Percentiles rank a stretch among this genome's conserved stretches.
Conservation (phyloP, 2,113 vertebrate genomes). For the Papio anubis region DNA sequence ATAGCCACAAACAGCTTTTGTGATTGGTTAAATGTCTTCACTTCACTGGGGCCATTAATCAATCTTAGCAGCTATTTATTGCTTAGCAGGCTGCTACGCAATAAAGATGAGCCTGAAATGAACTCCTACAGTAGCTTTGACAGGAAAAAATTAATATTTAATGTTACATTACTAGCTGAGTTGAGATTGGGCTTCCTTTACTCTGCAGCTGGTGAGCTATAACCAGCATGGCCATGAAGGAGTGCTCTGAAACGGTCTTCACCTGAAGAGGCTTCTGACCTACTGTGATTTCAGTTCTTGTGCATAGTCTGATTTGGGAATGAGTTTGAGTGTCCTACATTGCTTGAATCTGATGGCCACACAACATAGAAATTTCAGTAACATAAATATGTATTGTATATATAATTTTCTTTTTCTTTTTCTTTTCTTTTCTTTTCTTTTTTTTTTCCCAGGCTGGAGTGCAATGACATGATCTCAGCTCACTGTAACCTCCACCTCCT, state of each 20-base stretch:
- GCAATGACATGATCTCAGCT: no score
- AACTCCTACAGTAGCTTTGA: slow-evolving; percentile 59
- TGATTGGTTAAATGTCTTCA: slow-evolving; percentile 76
- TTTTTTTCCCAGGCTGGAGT: no score
- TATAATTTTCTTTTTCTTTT: neutral
- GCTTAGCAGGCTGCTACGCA: slow-evolving; percentile 57
- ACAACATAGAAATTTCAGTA: no score
- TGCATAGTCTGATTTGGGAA: neutral
- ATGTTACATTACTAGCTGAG: slow-evolving; percentile 39
- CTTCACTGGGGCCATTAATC: slow-evolving; percentile 70
- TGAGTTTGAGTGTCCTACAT: neutral
- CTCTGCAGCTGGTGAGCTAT: neutral
- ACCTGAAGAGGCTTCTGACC: neutral
- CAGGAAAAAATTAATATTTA: slow-evolving; percentile 74
- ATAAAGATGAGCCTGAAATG: slow-evolving; percentile 67
- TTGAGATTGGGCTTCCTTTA: slow-evolving; percentile 25
- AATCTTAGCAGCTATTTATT: slow-evolving; percentile 75
- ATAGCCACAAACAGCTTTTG: slow-evolving; percentile 69
- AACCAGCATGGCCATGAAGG: neutral
- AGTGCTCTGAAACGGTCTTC: neutral
- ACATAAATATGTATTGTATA: neutral
- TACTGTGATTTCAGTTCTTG: neutral
- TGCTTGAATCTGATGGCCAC: neutral
- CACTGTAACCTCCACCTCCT: no score
- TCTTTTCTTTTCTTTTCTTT: no score